Base-by-base conservation (phyloP, 1,140 invertebrate species). In the Choristoneura fumiferana region DNA sequence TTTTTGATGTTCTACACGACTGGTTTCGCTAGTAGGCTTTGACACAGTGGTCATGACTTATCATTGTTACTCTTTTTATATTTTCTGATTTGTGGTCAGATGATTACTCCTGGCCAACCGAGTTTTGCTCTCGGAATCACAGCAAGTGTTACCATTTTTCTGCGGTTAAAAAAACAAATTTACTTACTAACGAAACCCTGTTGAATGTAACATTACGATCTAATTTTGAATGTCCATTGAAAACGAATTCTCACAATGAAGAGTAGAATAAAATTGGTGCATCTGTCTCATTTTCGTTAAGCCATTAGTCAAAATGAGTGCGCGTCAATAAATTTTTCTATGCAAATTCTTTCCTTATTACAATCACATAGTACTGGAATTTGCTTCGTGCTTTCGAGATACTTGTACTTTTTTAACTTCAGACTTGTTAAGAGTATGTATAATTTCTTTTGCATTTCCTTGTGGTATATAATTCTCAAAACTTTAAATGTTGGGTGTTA, bases 31-130 rank as follows among this genome's bases (percentile, higher is more conserved):
- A 34, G 60, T 45, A 12, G 29, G 34, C 52, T 29, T 54, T 66
- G 34, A 37, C 49, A 69, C 70, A 71, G 55, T 70, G 70, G 49
- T 63, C 43, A 63, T 58, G 14, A 53, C 52, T 58, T 63, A 57
- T 65, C 15, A 45, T 58, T 62, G 62, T 63, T 54, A 65, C 58
- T 63, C 63, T 73, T 73, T 45, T 73, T 73, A 73, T 73, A 73
- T 71, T 66, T 66, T 54, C 39, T 61, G 56, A 54, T 73, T 37
- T 67, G 68, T 68, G 71, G 71, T 67, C 57, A 65, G 38, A 66
- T 68, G 65, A 73, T 73, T 70, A 53, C 65, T 67, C 65, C 68
- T 53, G 56, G 52, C 38, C 49, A 39, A 45, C 35, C 55, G 59
- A 60, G 57, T 40, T 63, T 62, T 66, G 57, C 58, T 64, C 62